Percentiles rank a stretch among this genome's conserved stretches.
These are phyloP conservation scores for Zaprionus lineosus DNA, from an alignment of 2,888 invertebrate genomes.

Conservation along the genomic window DNA sequence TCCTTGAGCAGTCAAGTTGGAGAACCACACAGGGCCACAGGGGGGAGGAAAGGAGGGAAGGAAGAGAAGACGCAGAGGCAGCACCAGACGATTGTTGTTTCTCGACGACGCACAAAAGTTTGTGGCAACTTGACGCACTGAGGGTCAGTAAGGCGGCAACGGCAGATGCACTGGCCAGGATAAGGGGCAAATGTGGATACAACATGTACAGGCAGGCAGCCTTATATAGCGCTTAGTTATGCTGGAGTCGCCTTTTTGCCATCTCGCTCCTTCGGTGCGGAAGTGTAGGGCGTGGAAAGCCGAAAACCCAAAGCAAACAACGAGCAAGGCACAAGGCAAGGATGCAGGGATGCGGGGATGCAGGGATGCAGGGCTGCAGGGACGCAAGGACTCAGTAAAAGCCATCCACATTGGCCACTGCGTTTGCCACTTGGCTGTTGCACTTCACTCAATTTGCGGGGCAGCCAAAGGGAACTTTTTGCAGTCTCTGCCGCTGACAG, in stretches of 20 bases:
- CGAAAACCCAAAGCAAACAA: slow-evolving; percentile 52
- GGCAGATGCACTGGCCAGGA: neutral
- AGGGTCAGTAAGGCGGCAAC: slow-evolving; percentile 38
- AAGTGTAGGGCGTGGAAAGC: slow-evolving; percentile 50
- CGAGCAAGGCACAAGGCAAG: slow-evolving; percentile 14
- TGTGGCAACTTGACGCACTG: slow-evolving; percentile 47
- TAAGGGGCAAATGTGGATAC: neutral
- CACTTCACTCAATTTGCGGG: slow-evolving; percentile 48
- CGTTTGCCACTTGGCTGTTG: slow-evolving; percentile 62
- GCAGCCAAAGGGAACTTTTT: slow-evolving; percentile 27
- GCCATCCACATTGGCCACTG: slow-evolving; percentile 29
- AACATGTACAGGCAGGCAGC: slow-evolving; percentile 11
- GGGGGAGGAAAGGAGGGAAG: slow-evolving; percentile 19
- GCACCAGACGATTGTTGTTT: slow-evolving; percentile 52
- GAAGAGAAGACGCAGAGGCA: slow-evolving; percentile 11
- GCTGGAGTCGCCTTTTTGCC: slow-evolving; percentile 8
- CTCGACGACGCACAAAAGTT: slow-evolving; percentile 59
- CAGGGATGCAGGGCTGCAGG: neutral
- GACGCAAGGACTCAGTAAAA: neutral
- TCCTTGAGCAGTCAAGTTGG: slow-evolving; percentile 41
- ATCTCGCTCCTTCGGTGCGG: slow-evolving; percentile 26
- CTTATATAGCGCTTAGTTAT: slow-evolving; percentile 6
- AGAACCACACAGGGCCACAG: too few species aligned
- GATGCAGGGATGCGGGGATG: neutral
- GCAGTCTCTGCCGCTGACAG: slow-evolving; percentile 46